Evolutionary conservation across 2,113 vertebrate genomes (phyloP).

Genomic region (Orthonyx spaldingii): DNA sequence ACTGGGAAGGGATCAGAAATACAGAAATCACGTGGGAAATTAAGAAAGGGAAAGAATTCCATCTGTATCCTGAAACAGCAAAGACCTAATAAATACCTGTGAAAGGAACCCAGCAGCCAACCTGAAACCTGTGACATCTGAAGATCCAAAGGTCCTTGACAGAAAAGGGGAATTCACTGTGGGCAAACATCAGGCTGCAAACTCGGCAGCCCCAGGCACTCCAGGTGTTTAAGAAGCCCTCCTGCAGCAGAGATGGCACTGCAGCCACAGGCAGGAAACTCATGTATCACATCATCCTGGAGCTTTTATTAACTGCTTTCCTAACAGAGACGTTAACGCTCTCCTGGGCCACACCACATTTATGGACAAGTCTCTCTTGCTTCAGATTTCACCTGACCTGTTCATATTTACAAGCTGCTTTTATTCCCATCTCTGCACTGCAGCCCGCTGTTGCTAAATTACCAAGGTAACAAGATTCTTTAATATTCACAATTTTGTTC

Average conservation of each 20-base stretch:
- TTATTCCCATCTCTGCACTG: neutral
- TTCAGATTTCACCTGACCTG: neutral
- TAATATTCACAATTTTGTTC: constrained; percentile 2
- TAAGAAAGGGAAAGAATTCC: neutral
- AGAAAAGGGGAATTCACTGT: neutral
- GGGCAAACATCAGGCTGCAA: neutral
- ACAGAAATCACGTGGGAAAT: neutral
- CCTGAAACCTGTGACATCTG: neutral
- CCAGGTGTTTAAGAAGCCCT: neutral
- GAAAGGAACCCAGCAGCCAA: neutral
- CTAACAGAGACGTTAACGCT: neutral
- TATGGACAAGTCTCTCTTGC: neutral
- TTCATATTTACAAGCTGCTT: neutral
- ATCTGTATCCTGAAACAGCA: neutral
- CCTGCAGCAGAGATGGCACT: neutral
- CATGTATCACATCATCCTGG: neutral
- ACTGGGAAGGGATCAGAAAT: neutral
- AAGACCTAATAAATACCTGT: neutral
- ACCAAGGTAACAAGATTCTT: constrained; percentile 3
- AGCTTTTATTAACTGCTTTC: neutral
- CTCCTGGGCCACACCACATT: neutral
- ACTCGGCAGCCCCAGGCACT: neutral
- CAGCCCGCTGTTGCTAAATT: neutral
- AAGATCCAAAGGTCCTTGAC: neutral
- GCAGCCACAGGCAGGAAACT: neutral